These are phyloP conservation scores for Rutpela maculata DNA, from an alignment of 2,888 invertebrate species.

Conservation along the genomic window DNA sequence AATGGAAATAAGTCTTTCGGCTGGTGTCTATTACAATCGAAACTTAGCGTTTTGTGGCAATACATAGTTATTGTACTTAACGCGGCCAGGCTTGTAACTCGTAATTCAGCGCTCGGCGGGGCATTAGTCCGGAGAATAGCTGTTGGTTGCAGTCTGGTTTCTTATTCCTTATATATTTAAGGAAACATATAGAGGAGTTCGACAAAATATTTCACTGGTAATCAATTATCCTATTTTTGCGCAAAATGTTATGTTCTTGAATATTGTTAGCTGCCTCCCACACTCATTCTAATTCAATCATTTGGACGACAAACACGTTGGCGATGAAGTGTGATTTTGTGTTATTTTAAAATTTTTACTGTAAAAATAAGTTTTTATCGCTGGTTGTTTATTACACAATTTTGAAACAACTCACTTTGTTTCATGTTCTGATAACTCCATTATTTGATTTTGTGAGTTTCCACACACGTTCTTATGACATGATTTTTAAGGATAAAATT, in stretches of 20 bases:
- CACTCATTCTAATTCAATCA: slow-evolving; percentile 18
- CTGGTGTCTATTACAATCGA: too few species aligned
- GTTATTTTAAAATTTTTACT: background rate
- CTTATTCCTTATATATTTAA: too few species aligned
- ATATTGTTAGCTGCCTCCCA: slow-evolving; percentile 11
- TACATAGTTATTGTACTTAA: too few species aligned
- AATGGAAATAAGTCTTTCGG: too few species aligned
- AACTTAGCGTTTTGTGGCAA: too few species aligned
- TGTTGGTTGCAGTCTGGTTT: too few species aligned
- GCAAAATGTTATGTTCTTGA: background rate
- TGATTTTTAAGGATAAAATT: background rate
- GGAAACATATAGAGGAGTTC: too few species aligned
- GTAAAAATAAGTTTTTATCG: slow-evolving; percentile 18
- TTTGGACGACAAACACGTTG: slow-evolving; percentile 16
- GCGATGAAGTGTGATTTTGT: slow-evolving; percentile 10
- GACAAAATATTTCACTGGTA: background rate
- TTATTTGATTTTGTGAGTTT: background rate
- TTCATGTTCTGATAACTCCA: slow-evolving; percentile 2
- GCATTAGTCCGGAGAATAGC: too few species aligned
- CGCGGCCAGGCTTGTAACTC: too few species aligned
- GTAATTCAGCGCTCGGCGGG: too few species aligned
- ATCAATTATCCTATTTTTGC: background rate
- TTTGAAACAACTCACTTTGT: slow-evolving; percentile 6
- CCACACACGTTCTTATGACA: background rate
- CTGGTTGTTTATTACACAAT: slow-evolving; percentile 20